These are phyloP conservation scores for Mythimna pallens DNA, from an alignment of 2,888 invertebrate genomes.

Conservation along the genomic window DNA sequence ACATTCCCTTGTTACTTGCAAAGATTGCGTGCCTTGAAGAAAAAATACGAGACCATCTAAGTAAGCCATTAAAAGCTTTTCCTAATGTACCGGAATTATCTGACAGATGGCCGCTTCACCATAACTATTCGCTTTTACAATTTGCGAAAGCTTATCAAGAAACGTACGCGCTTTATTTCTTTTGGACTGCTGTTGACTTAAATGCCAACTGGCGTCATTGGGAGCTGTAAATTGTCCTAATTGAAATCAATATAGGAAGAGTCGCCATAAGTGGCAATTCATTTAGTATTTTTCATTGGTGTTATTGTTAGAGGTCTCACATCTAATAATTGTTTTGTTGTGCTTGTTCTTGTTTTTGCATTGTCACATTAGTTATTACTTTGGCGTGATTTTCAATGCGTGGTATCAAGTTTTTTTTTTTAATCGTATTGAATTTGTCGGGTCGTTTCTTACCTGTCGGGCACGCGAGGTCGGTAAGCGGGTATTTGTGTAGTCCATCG, in stretches of 20 bases:
- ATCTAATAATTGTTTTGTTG: constrained; percentile 69
- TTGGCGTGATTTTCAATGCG: constrained; percentile 51
- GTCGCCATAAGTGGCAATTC: constrained; percentile 74
- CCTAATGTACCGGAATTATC: constrained; percentile 32
- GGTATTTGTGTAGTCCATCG: constrained; percentile 68
- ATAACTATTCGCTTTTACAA: constrained; percentile 26
- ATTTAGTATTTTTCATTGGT: constrained; percentile 72
- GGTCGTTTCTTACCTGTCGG: constrained; percentile 63
- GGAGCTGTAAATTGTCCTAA: constrained; percentile 67
- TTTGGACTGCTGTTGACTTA: constrained; percentile 40
- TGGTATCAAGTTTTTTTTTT: constrained; percentile 70
- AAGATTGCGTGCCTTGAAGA: constrained; percentile 44
- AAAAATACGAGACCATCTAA: constrained; percentile 30
- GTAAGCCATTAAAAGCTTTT: constrained; percentile 43
- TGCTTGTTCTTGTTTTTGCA: constrained; percentile 51
- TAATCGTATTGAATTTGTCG: constrained; percentile 63
- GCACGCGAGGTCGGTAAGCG: constrained; percentile 74
- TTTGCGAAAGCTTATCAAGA: constrained; percentile 37
- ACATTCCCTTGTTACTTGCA: constrained; percentile 71
- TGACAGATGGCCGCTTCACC: constrained; percentile 6
- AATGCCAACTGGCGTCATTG: constrained; percentile 44
- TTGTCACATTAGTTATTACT: constrained; percentile 51
- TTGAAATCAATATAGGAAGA: constrained; percentile 75
- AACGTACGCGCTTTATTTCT: constrained; percentile 46
- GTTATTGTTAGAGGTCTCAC: constrained; percentile 56